Conservation (phyloP, 2,113 vertebrate genomes). For the Chitala chitala region DNA sequence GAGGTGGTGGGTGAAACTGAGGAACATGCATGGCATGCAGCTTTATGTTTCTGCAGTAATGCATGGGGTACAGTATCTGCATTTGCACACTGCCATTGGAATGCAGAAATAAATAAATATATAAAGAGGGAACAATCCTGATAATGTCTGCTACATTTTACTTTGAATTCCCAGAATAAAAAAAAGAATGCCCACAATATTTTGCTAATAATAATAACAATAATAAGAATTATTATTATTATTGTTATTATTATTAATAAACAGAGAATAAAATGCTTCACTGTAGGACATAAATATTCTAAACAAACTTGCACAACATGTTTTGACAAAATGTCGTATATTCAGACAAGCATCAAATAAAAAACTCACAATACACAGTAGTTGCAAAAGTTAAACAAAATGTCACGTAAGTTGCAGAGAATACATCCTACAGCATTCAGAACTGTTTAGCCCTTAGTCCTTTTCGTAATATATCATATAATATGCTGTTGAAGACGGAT, state of each 20-base stretch:
- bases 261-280: conserved; percentile 44
- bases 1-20: conserved; percentile 33
- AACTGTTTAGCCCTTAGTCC: conserved; percentile 11
- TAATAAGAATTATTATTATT: conserved; percentile 27
- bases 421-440: conserved; percentile 46
- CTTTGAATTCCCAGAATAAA: conserved; percentile 41
- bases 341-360: conserved; percentile 51
- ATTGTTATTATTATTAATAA: too few relatives aligned
- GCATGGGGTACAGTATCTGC: conserved; percentile 34
- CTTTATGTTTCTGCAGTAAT: conserved; percentile 55
- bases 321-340: conserved; percentile 41
- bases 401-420: conserved; percentile 58
- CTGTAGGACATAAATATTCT: conserved; percentile 40
- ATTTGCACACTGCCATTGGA: neutral
- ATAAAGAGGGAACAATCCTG: conserved; percentile 35
- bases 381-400: conserved; percentile 43
- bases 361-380: neutral
- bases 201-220: conserved; percentile 14
- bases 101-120: conserved; percentile 4
- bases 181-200: conserved; percentile 40
- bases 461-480: conserved; percentile 31
- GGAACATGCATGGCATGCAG: conserved; percentile 64
- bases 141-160: conserved; percentile 64
- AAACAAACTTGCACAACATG: conserved; percentile 37
- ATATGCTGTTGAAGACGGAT: too few relatives aligned